These are phyloP conservation scores for Toxonevra muliebris DNA, from an alignment of 2,888 invertebrate genomes.

Conservation along the genomic window DNA sequence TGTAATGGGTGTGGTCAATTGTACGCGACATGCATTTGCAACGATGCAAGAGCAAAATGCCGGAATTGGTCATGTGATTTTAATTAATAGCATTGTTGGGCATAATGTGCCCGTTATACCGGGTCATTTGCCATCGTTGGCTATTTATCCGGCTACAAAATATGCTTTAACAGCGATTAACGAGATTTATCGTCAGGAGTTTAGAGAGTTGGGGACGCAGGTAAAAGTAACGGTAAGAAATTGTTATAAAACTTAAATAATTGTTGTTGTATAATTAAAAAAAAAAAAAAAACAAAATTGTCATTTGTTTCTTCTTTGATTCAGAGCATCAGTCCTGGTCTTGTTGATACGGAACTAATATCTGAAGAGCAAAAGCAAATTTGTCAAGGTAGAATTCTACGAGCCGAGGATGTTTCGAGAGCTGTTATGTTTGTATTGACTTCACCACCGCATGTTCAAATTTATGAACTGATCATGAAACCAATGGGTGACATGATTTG, in stretches of 20 bases:
- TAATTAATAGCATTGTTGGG: conserved; percentile 60
- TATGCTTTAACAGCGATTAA: conserved; percentile 69
- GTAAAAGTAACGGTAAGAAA: conserved; percentile 64
- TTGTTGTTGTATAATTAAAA: too few relatives aligned
- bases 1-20: conserved; percentile 62
- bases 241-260: too few relatives aligned
- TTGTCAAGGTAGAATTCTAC: conserved; percentile 64
- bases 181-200: conserved; percentile 70
- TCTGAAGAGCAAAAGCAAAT: conserved; percentile 60
- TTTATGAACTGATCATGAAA: conserved; percentile 52
- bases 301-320: conserved; percentile 2
- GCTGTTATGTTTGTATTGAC: conserved; percentile 71
- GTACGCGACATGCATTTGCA: conserved; percentile 64
- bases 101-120: conserved; percentile 45
- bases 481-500: conserved; percentile 45
- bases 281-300: neutral
- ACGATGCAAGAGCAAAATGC: conserved; percentile 64
- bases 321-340: conserved; percentile 73
- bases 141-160: conserved; percentile 69
- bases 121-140: conserved; percentile 41
- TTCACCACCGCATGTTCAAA: conserved; percentile 71
- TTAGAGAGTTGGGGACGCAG: conserved; percentile 63
- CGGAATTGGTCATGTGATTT: conserved; percentile 62
- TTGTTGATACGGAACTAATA: conserved; percentile 69
- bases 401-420: conserved; percentile 71